Conservation (phyloP, 2,797 vertebrate species). For the Craterocephalus amniculus region DNA sequence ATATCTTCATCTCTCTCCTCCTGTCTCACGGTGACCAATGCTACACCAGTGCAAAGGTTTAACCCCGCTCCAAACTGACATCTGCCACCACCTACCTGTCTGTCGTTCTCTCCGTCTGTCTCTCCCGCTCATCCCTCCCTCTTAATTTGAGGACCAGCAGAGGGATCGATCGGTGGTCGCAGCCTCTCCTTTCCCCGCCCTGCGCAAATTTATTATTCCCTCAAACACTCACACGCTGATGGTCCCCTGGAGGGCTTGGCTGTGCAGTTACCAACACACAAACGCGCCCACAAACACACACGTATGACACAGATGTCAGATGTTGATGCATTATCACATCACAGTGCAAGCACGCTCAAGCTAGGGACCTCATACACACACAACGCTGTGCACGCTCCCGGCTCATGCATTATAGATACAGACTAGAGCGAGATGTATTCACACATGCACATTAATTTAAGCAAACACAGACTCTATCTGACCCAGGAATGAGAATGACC, state of each 20-base stretch:
- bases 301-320: constrained; percentile 43
- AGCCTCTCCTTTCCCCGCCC: constrained; percentile 61
- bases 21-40: constrained; percentile 5
- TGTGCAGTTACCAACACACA: constrained; percentile 25
- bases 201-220: constrained; percentile 71
- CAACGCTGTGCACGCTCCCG: no score
- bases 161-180: constrained; percentile 73
- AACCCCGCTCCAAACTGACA: constrained; percentile 23
- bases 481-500: constrained; percentile 47
- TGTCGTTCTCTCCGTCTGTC: constrained; percentile 15
- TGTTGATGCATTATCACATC: constrained; percentile 60
- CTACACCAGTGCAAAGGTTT: constrained; percentile 3
- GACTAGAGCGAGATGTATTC: constrained; percentile 47
- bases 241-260: constrained; percentile 52
- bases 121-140: constrained; percentile 59
- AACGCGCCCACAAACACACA: constrained; percentile 3
- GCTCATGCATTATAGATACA: constrained; percentile 70
- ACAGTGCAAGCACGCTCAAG: constrained; percentile 41
- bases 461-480: constrained; percentile 55
- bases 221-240: constrained; percentile 64
- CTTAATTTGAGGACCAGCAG: constrained; percentile 73
- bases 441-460: constrained; percentile 63
- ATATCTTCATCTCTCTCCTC: constrained; percentile 17
- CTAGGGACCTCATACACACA: constrained; percentile 30
- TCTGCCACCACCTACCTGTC: constrained; percentile 4